phyloP scores from a whole-genome alignment of 2,888 invertebrate species.

The Agriopis marginaria region DNA sequence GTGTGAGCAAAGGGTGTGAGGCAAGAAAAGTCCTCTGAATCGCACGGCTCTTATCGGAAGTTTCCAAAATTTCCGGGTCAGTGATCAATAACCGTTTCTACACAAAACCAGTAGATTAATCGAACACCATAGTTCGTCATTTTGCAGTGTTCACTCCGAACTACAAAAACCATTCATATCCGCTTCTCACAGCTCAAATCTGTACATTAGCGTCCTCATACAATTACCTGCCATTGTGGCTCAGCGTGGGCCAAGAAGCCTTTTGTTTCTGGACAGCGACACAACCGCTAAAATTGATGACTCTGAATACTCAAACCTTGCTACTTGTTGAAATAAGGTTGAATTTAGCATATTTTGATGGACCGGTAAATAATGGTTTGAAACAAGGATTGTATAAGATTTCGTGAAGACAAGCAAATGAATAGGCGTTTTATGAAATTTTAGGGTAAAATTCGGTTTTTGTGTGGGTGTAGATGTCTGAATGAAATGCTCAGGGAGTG shows the following conservation, averaged over 20 bases:
- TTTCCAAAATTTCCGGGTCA: not conserved
- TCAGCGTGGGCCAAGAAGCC: slow-evolving; percentile 20
- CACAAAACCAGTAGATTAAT: slow-evolving; percentile 7
- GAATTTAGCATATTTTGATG: slow-evolving; percentile 3
- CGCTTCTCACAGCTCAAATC: slow-evolving; percentile 16
- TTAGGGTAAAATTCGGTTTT: slow-evolving; percentile 12
- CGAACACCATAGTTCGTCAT: not conserved
- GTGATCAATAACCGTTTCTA: not conserved
- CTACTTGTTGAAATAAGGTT: not conserved
- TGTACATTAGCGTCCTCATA: slow-evolving; percentile 25
- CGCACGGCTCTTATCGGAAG: not conserved
- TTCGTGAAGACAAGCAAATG: slow-evolving; percentile 11
- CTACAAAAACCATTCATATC: slow-evolving; percentile 20
- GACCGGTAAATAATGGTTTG: slow-evolving; percentile 28
- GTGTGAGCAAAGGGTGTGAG: too few species aligned
- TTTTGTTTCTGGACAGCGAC: slow-evolving; percentile 43
- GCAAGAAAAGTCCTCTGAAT: too few species aligned
- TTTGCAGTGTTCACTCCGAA: slow-evolving; percentile 5
- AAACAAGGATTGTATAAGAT: slow-evolving; percentile 31
- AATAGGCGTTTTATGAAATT: slow-evolving; percentile 13
- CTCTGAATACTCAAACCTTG: not conserved
- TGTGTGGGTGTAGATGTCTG: not conserved
- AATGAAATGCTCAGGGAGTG: not conserved
- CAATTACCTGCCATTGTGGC: slow-evolving; percentile 30
- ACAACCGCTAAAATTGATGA: slow-evolving; percentile 43